Evolutionary conservation across 2,888 invertebrate species (phyloP), one percentile per base, ranked within the genome.

Genomic region (Poecilobothrus nobilitatus): DNA sequence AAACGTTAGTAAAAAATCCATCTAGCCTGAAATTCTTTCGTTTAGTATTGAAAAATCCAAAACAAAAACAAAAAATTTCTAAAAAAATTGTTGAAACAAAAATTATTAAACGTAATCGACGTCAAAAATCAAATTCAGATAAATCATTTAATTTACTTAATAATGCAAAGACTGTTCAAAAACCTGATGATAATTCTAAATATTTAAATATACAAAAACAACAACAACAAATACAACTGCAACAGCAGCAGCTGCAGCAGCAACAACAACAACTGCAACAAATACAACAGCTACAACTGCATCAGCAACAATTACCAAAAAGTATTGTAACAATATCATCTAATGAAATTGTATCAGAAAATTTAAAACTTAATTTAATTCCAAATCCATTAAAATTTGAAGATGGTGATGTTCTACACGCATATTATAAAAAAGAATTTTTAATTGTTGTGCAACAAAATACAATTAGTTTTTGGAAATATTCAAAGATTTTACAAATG

Each of bases 391-490:
- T 81, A 53, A 74, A 77, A 63, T 66, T 73, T 9, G 76, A 76
- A 66, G 69, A 79, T 68, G 81, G 81, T 9, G 62, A 68, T 27
- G 79, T 81, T 18, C 69, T 79, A 6, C 76, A 80, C 63, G 76
- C 79, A 37, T 81, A 76, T 68, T 79, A 77, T 66, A 80, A 79
- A 68, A 70, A 78, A 64, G 80, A 81, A 63, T 75, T 79, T 67
- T 75, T 81, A 0, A 78, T 80, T 64, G 77, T 78, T 9, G 73
- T 81, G 61, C 81, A 81, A 69, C 79, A 81, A 67, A 72, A 71
- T 21, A 67, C 75, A 63, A 71, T 81, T 3, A 77, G 77, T 21
- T 81, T 80, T 70, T 81, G 81, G 81, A 81, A 81, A 70, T 78
- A 75, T 69, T 76, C 77, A 3, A 78, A 77, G 68, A 67, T 81